Evolutionary conservation across 2,797 vertebrate genomes (phyloP).

Genomic region (Anguilla pacifica): DNA sequence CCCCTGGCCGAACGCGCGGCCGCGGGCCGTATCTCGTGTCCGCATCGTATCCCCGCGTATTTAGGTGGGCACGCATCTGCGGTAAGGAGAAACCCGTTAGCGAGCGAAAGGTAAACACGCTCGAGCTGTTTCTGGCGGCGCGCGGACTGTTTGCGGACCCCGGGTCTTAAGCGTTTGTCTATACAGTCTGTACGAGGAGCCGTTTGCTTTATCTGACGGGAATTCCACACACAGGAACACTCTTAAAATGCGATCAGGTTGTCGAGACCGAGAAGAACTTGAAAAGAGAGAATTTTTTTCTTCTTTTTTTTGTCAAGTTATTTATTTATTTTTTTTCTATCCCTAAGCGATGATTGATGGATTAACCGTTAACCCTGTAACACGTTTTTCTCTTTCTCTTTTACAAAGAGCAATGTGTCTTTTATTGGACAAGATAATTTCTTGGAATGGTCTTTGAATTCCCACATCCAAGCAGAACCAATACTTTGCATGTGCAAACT

Average conservation of each 20-base stretch:
- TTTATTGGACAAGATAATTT: constrained; percentile 25
- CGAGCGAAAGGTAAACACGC: constrained; percentile 1
- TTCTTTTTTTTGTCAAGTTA: neutral
- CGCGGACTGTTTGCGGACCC: constrained; percentile 5
- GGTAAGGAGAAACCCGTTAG: constrained; percentile 19
- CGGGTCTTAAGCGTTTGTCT: neutral
- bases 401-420: constrained; percentile 1
- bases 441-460: constrained; percentile 25
- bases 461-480: constrained; percentile 24
- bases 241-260: constrained; percentile 7
- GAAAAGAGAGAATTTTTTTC: neutral
- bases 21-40: too few species aligned
- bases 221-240: constrained; percentile 16
- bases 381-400: neutral
- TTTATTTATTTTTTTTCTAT: neutral
- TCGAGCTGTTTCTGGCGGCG: neutral
- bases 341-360: neutral
- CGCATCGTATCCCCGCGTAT: constrained; percentile 4
- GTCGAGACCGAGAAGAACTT: constrained; percentile 11
- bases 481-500: constrained; percentile 17
- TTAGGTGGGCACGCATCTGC: neutral
- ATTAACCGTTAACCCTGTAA: constrained; percentile 27
- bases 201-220: constrained; percentile 13
- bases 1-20: neutral
- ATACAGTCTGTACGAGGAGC: neutral